phyloP scores from a whole-genome alignment of 2,797 vertebrate genomes.

The Oceanodroma leucorhoa region DNA sequence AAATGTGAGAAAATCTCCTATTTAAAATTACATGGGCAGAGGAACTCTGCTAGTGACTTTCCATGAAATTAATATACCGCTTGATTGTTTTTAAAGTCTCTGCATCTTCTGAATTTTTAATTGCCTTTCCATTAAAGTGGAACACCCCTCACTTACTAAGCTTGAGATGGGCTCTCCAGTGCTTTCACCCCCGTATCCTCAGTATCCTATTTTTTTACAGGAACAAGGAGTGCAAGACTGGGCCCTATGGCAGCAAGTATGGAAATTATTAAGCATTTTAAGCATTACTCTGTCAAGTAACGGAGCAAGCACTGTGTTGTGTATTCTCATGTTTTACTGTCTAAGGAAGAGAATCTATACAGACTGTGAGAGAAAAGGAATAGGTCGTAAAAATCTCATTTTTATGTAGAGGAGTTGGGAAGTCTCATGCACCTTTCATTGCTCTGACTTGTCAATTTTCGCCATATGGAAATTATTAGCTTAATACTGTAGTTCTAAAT shows the following conservation, averaged over 20 bases:
- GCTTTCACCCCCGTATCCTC: not conserved
- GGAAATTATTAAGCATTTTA: conserved; percentile 28
- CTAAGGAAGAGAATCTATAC: not conserved
- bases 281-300: not conserved
- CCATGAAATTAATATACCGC: not conserved
- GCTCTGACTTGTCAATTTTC: conserved; percentile 58
- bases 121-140: conserved; percentile 42
- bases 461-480: conserved; percentile 68
- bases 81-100: conserved; percentile 11
- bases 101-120: conserved; percentile 55
- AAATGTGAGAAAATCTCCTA: conserved; percentile 51
- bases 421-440: conserved; percentile 23
- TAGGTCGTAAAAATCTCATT: conserved; percentile 1
- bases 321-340: conserved; percentile 12
- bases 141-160: not conserved
- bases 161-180: not conserved
- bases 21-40: conserved; percentile 18
- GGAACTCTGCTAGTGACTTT: not conserved
- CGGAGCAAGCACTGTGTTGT: not conserved
- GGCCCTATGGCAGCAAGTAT: not conserved
- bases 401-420: not conserved
- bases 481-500: conserved; percentile 42
- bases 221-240: not conserved
- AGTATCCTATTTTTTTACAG: not conserved
- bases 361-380: not conserved